Base-by-base conservation (phyloP, 1,140 invertebrate genomes). In the Tetramorium simillimum region DNA sequence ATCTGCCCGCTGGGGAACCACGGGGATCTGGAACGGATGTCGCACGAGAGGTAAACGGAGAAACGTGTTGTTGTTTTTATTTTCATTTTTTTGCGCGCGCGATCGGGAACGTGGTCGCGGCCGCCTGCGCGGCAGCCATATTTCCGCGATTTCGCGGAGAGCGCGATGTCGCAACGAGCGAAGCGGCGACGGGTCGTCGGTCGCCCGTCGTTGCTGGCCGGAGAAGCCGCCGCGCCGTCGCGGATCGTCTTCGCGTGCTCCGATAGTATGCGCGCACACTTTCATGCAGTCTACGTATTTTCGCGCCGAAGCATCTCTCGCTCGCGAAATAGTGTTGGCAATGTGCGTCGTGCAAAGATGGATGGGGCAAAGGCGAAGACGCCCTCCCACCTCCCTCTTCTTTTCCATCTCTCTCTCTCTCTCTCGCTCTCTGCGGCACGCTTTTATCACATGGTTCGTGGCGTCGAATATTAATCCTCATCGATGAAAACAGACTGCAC, bases 161-260 rank as follows among this genome's bases (percentile, higher is more conserved):
- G 53, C 80, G 80, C 80, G 80, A 21, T 73, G 80, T 82, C 77
- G 80, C 53, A 73, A 75, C 28, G 53, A 84, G 53, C 69, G 69
- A n/a, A 37, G 40, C 49, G 80, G 18, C 40, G 24, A n/a, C n/a
- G 33, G 33, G 28, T 33, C 28, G 28, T 33, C 28, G 28, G 28
- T 33, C 28, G 28, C 28, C 2, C 28, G 28, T 33, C 28, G 28
- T 33, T 33, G 28, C 28, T 0, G 28, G 28, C 28, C 28, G 28
- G 28, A 33, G 28, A 33, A 33, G 28, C 28, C n/a, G 53, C 43
- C 21, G 24, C 28, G 33, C 21, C n/a, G 53, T 28, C 21, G 24
- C 28, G 21, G 33, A 10, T 43, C 63, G 18, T n/a, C 43, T 33
- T 80, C 21, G 21, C 73, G 53, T 33, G 51, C n/a, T 21, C 21